These are phyloP conservation scores for Drosophila fungiperda DNA, from an alignment of 2,888 invertebrate species.

Conservation along the genomic window DNA sequence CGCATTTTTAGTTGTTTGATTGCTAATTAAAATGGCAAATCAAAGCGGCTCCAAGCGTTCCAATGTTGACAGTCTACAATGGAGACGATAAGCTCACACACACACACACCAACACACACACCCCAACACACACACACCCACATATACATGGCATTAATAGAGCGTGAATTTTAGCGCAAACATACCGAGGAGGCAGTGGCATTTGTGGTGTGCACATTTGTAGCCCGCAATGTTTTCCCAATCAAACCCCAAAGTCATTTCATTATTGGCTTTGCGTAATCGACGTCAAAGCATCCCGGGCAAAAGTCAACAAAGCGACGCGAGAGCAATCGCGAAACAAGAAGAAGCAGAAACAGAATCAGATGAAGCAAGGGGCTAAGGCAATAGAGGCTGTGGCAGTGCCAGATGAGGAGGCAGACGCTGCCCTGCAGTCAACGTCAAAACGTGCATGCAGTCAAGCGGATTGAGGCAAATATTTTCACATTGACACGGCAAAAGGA, in stretches of 20 bases:
- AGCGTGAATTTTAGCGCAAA: constrained; percentile 79
- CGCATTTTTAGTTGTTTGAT: constrained; percentile 66
- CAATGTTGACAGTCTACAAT: constrained; percentile 69
- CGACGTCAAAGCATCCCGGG: constrained; percentile 80
- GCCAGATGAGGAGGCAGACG: constrained; percentile 15
- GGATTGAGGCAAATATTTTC: constrained; percentile 81
- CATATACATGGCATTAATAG: constrained; percentile 70
- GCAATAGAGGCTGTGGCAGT: not conserved
- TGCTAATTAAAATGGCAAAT: constrained; percentile 79
- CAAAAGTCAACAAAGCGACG: constrained; percentile 74
- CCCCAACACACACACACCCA: constrained; percentile 2
- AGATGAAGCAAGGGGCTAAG: not conserved
- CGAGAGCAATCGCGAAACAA: constrained; percentile 22
- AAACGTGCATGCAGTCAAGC: constrained; percentile 81
- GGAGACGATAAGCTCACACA: constrained; percentile 29
- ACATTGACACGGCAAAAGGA: constrained; percentile 77
- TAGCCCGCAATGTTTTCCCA: constrained; percentile 80
- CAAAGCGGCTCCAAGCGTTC: constrained; percentile 54
- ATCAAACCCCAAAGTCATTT: constrained; percentile 83
- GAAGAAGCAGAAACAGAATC: constrained; percentile 14
- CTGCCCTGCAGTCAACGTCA: constrained; percentile 62
- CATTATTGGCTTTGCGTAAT: constrained; percentile 83
- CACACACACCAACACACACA: constrained; percentile 11
- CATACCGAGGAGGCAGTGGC: constrained; percentile 31
- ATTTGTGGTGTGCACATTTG: constrained; percentile 64